phyloP scores from a whole-genome alignment of 2,888 invertebrate species.

The Idaea dimidiata region DNA sequence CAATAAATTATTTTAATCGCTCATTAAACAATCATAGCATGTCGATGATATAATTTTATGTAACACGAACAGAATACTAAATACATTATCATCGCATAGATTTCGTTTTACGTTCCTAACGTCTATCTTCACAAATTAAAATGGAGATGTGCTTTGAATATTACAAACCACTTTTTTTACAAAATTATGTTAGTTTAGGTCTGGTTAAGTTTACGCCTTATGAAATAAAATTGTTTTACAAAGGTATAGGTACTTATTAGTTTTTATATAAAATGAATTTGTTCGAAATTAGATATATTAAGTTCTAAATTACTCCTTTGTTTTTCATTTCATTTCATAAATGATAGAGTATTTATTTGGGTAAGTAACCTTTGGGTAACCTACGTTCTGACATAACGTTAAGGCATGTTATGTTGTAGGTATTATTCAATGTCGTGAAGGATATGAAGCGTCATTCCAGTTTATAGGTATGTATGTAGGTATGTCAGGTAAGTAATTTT shows the following conservation, averaged over 20 bases:
- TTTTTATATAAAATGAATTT: neutral
- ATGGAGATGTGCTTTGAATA: constrained; percentile 15
- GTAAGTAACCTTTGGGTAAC: neutral
- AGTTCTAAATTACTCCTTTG: too few species aligned
- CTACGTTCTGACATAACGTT: neutral
- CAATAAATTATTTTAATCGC: neutral
- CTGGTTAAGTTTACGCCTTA: neutral
- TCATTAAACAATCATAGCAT: constrained; percentile 11
- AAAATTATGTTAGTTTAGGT: neutral
- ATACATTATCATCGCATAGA: constrained; percentile 15
- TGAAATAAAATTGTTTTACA: neutral
- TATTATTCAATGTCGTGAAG: neutral
- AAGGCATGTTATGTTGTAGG: neutral
- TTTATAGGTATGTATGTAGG: neutral
- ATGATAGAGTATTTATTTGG: neutral
- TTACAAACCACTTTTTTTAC: constrained; percentile 11
- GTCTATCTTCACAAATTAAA: constrained; percentile 17
- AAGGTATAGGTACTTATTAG: too few species aligned
- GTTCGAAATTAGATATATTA: neutral
- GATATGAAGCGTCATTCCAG: neutral
- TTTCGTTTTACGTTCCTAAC: constrained; percentile 11
- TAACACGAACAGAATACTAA: constrained; percentile 20
- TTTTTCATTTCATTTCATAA: too few species aligned
- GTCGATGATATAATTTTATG: constrained; percentile 15
- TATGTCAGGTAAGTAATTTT: neutral